Conservation (phyloP, 2,888 invertebrate genomes). For the Thereva unica region DNA sequence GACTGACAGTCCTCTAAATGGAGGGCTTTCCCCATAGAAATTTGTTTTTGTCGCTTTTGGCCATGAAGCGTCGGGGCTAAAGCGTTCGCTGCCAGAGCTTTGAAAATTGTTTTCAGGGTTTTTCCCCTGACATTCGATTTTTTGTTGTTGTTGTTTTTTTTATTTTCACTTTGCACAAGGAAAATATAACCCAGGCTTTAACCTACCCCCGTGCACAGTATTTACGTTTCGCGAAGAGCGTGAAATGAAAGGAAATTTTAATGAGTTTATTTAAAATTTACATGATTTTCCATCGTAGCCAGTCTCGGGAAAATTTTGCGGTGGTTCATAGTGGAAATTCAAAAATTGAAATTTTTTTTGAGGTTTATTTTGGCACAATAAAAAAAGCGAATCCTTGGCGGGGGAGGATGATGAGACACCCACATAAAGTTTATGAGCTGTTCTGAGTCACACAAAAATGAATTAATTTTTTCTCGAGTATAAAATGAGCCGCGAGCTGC, state of each 20-base stretch:
- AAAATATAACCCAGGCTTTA: conserved; percentile 12
- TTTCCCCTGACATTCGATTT: conserved; percentile 23
- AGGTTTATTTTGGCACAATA: no score
- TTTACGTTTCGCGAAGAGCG: conserved; percentile 24
- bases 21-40: conserved; percentile 30
- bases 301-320: no score
- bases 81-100: conserved; percentile 16
- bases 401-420: no score
- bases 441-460: no score
- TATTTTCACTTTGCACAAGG: conserved; percentile 1
- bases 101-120: conserved; percentile 36
- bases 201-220: conserved; percentile 14
- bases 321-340: no score
- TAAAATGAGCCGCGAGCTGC: no score
- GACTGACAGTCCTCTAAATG: conserved; percentile 41
- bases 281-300: conserved; percentile 29
- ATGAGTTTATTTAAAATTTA: conserved; percentile 39
- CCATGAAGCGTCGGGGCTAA: conserved; percentile 8
- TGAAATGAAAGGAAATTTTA: conserved; percentile 37
- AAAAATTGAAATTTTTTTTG: no score
- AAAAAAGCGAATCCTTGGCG: no score
- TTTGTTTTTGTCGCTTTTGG: conserved; percentile 25
- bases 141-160: conserved; percentile 2
- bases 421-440: no score
- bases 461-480: no score